phyloP scores from a whole-genome alignment of 2,888 invertebrate genomes.

The Acheta domesticus region DNA sequence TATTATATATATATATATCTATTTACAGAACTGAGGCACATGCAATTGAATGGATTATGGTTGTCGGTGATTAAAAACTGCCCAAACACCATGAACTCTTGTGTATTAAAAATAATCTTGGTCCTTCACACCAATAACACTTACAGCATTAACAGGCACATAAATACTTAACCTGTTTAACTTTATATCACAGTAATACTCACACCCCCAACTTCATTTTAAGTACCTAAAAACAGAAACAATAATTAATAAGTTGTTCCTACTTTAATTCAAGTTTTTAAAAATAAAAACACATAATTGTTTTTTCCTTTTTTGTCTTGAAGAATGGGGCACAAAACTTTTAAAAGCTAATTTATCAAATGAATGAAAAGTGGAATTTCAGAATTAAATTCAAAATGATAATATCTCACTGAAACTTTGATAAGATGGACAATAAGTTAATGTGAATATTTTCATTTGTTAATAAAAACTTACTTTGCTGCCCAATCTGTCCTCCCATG shows the following conservation, averaged over 20 bases:
- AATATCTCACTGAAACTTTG: not conserved
- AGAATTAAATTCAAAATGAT: not conserved
- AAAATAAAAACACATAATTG: too few relatives aligned
- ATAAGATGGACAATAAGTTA: not conserved
- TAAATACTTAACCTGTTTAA: not conserved
- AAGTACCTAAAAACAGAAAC: constrained; percentile 20
- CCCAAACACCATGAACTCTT: not conserved
- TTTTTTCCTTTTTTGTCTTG: not conserved
- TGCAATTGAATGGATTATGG: too few relatives aligned
- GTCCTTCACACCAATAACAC: not conserved
- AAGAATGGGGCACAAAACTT: not conserved
- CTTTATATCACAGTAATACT: not conserved
- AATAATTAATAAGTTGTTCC: too few relatives aligned
- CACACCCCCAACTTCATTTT: not conserved
- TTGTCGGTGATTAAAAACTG: too few relatives aligned
- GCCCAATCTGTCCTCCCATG: constrained; percentile 73
- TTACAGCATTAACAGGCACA: not conserved
- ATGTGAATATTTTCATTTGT: not conserved
- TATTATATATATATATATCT: too few relatives aligned
- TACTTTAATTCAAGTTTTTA: too few relatives aligned
- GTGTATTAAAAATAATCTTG: not conserved
- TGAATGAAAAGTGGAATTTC: constrained; percentile 34
- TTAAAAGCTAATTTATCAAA: constrained; percentile 18
- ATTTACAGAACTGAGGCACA: too few relatives aligned
- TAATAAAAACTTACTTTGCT: constrained; percentile 60